Conservation (phyloP, 2,113 vertebrate genomes). For the Pungitius pungitius region DNA sequence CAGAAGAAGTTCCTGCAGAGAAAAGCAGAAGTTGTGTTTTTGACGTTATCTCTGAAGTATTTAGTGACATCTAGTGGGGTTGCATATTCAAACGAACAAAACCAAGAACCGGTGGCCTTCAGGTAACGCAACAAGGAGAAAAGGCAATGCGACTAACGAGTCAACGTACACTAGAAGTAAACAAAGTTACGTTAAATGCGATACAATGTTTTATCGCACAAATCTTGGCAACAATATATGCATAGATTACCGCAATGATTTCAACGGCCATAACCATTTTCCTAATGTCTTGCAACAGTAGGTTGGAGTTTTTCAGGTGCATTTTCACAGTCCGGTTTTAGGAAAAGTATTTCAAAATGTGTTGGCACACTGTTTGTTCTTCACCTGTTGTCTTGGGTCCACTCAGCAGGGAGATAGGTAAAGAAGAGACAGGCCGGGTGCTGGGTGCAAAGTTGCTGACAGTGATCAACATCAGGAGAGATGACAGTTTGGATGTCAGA, state of each 20-base stretch:
- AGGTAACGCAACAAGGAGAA: no score
- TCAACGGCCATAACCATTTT: no score
- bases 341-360: no score
- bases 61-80: not conserved
- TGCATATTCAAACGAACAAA: not conserved
- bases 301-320: not conserved
- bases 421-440: constrained; percentile 71
- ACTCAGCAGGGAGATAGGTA: constrained; percentile 52
- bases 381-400: constrained; percentile 63
- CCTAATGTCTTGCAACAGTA: not conserved
- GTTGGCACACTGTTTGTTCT: not conserved
- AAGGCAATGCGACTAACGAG: no score
- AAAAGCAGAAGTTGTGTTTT: not conserved
- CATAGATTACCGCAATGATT: no score
- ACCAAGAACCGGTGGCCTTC: no score
- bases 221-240: no score
- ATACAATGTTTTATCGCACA: no score
- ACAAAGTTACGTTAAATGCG: no score
- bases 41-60: not conserved
- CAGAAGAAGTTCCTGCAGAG: constrained; percentile 65
- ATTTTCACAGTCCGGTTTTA: no score
- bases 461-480: constrained; percentile 63
- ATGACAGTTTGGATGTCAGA: constrained; percentile 51
- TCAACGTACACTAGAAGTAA: no score
- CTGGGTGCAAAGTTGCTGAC: constrained; percentile 72